Evolutionary conservation across 2,888 invertebrate genomes (phyloP), one percentile per base, ranked within the genome.

Genomic region (Cryptophagus acutangulus): DNA sequence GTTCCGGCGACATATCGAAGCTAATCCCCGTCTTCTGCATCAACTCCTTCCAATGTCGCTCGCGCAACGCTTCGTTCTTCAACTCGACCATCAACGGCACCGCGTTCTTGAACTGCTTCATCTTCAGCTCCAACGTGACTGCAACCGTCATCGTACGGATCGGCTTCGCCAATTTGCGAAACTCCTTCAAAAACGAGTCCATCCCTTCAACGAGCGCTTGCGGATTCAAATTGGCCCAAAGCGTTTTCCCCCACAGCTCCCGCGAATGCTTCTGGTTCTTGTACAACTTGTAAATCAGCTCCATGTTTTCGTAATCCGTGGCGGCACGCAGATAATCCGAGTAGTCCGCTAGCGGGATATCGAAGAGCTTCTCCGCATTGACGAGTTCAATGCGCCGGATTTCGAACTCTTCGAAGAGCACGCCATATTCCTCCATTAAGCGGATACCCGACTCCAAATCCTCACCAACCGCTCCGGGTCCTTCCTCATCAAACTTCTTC

Each of bases 31-130:
- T 94, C 68, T 87, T 88, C 2, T 71, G 71, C 93, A 94, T 93
- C 33, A 94, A 72, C 55, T 86, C 81, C 52, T 81, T 78, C 94
- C 94, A 95, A 69, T 95, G 94, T 8, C 93, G 76, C 52, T 89
- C 87, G 6, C 91, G 73, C 66, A 95, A 77, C 0, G 93, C 90
- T 58, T 93, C 91, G 62, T 91, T 87, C 67, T 93, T 94, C 36
- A 95, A 69, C 28, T 90, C 87, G 2, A 90, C 87, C 81, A 93
- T 92, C 33, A 94, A 71, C 0, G 93, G 91, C 1, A 94, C 84
- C 0, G 88, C 82, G 49, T 81, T 81, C 62, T 86, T 86, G 71
- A 94, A 94, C 58, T 87, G 86, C 58, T 84, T 87, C 88, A 94
- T 86, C 59, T 83, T 83, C n/a, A 81, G 66, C 47, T 91, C 87